Conservation (phyloP, 2,797 vertebrate genomes). For the Pangasius krempfi region DNA sequence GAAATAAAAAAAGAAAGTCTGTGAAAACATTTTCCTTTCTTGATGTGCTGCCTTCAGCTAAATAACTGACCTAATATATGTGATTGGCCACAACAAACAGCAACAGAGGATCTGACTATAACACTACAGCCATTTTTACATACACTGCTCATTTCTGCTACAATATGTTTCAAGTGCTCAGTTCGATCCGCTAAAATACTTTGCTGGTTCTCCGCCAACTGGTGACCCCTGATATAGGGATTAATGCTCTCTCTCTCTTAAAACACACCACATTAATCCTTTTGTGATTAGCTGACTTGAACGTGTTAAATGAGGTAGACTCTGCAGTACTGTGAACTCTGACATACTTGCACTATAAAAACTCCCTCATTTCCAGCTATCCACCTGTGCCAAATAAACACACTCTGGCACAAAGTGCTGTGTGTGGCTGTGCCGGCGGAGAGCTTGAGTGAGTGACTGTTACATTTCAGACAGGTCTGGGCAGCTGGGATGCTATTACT, state of each 20-base stretch:
- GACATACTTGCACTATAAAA: slow-evolving; percentile 6
- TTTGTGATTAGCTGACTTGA: neutral
- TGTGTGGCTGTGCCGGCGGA: slow-evolving; percentile 69
- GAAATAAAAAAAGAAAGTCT: neutral
- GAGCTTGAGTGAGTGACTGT: slow-evolving; percentile 76
- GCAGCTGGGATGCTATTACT: slow-evolving; percentile 69
- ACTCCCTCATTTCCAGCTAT: slow-evolving; percentile 9
- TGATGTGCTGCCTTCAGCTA: neutral
- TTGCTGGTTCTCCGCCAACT: neutral
- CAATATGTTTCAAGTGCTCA: too few relatives aligned
- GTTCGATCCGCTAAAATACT: neutral
- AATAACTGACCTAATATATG: neutral
- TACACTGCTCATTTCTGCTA: neutral
- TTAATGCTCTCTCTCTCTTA: neutral
- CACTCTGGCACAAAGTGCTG: slow-evolving; percentile 42
- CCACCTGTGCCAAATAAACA: slow-evolving; percentile 52
- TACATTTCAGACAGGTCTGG: slow-evolving; percentile 69
- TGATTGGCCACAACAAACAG: neutral
- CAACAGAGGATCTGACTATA: neutral
- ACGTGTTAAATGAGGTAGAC: neutral
- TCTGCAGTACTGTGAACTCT: neutral
- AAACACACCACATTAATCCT: neutral
- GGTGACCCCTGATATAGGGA: neutral
- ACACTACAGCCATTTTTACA: neutral
- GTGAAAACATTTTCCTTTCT: neutral